Percentiles rank a stretch among this genome's conserved stretches.
Evolutionary conservation across 1,140 invertebrate species (phyloP).

Genomic region (Pachypeltis micranthus): DNA sequence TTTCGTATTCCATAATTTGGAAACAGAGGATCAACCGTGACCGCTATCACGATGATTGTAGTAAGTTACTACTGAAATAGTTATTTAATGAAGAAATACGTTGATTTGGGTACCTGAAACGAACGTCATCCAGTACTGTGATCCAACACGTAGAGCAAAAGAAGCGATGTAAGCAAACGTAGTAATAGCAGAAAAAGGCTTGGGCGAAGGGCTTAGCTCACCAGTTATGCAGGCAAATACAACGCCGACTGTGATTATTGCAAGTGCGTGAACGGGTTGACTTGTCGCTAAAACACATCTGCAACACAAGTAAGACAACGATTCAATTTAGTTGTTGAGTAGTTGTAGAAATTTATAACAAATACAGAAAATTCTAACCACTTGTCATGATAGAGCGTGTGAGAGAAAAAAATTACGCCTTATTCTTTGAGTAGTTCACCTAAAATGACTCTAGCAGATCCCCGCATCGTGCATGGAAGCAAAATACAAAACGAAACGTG

Average conservation of each 20-base stretch:
- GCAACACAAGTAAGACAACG: constrained; percentile 29
- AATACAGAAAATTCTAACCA: too few species aligned
- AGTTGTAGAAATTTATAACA: too few species aligned
- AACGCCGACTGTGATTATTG: constrained; percentile 47
- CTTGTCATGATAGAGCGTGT: too few species aligned
- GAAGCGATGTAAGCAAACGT: constrained; percentile 54
- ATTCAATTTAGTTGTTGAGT: too few species aligned
- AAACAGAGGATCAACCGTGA: too few species aligned
- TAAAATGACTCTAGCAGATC: too few species aligned
- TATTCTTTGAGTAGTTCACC: too few species aligned
- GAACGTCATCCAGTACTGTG: constrained; percentile 82
- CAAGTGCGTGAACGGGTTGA: constrained; percentile 62
- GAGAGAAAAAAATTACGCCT: too few species aligned
- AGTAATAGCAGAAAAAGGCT: constrained; percentile 33
- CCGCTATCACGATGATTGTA: constrained; percentile 8
- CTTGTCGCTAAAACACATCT: constrained; percentile 55
- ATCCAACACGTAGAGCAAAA: constrained; percentile 63
- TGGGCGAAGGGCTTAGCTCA: constrained; percentile 23
- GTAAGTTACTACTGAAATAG: neutral
- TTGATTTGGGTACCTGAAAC: constrained; percentile 51
- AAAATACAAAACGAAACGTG: too few species aligned
- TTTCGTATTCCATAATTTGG: too few species aligned
- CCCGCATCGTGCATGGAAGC: too few species aligned
- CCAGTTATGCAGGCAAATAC: constrained; percentile 35
- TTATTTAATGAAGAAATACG: neutral